phyloP scores from a whole-genome alignment of 2,113 vertebrate species.

The Cinclus mexicanus region DNA sequence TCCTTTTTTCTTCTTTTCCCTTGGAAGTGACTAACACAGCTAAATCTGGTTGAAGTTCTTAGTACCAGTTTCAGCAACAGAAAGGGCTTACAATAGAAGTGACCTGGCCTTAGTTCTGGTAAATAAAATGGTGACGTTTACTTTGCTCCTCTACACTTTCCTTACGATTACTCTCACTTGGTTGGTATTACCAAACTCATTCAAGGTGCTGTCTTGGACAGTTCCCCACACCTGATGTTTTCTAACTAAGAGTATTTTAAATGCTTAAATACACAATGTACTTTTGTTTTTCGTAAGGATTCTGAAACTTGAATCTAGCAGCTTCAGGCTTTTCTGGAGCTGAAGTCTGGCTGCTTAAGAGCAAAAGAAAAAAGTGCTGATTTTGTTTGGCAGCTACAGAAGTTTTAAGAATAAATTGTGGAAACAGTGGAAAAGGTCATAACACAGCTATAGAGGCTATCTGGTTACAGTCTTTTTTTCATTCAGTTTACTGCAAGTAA shows the following conservation, averaged over 20 bases:
- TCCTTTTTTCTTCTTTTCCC: not conserved
- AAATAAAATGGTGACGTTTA: not conserved
- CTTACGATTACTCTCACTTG: not conserved
- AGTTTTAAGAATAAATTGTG: not conserved
- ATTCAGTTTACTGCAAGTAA: not conserved
- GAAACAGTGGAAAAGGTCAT: accelerated
- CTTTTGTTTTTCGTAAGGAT: not conserved
- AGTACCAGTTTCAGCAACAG: not conserved
- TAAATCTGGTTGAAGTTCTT: not conserved
- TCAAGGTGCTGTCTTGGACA: not conserved
- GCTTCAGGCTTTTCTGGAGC: not conserved
- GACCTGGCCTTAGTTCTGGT: not conserved
- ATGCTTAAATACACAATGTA: not conserved
- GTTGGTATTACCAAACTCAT: not conserved
- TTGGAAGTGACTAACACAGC: not conserved
- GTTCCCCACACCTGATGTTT: not conserved
- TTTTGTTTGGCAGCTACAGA: not conserved
- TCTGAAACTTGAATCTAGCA: not conserved
- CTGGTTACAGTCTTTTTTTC: not conserved
- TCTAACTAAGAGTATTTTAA: not conserved
- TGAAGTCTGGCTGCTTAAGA: not conserved
- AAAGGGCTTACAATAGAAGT: not conserved
- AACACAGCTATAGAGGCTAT: not conserved
- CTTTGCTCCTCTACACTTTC: not conserved
- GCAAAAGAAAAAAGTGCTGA: not conserved